Evolutionary conservation across 2,797 vertebrate genomes (phyloP), one percentile per base, ranked within the genome.

Genomic region (Lepus oiostolus): DNA sequence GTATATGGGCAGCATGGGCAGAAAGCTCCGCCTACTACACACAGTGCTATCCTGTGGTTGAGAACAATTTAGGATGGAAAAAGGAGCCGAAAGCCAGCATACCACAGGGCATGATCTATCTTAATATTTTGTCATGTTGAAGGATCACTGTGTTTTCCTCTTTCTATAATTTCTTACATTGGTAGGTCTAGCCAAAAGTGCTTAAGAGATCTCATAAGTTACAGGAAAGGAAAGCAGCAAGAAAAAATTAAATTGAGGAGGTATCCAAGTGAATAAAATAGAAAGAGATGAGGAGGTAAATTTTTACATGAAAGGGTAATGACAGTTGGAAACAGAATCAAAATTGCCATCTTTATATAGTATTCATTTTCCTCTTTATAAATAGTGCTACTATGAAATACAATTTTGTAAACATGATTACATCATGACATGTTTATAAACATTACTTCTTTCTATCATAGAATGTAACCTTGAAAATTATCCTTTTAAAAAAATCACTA

Each of bases 1-100:
- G 86, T 91, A 91, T 96, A 96, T 87, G 87, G 47, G 26, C 67
- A 71, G 58, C 0, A 0, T 70, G 74, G 63, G 82, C 72, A 58
- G 68, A 67, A 93, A 62, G 54, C 85, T 90, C 97, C 96, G 92
- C 80, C 74, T 62, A 32, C 86, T 63, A 85, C 89, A 95, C 16
- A n/a, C 84, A 0, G 60, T 91, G 22, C 0, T 85, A 2, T 32
- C 13, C 68, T 72, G 24, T 35, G 50, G 93, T 95, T 74, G 90
- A 97, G 84, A 97, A 65, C 54, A 89, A 68, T 91, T 97, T 92
- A 95, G 96, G 97, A 98, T 97, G 95, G 94, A 95, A 76, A 94
- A 52, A 32, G 62, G 62, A 5, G 0, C 1, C 28, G 68, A 90
- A 67, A 79, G 81, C 28, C 91, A 93, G 58, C 93, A 54, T 86